phyloP scores from a whole-genome alignment of 2,797 vertebrate species.

The Sebastes diaconus region DNA sequence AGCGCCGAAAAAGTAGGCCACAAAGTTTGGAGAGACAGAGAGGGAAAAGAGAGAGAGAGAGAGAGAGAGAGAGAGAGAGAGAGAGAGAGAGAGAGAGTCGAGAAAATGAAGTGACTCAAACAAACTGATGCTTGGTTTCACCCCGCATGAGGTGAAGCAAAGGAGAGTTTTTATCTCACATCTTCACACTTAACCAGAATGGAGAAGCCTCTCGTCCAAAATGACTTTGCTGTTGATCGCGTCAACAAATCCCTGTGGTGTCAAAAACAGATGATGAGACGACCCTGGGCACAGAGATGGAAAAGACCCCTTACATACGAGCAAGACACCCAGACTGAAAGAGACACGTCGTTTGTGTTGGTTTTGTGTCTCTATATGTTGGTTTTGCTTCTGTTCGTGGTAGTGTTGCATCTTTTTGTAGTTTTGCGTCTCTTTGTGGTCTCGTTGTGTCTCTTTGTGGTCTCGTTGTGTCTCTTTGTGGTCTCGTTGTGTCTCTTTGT shows the following conservation, averaged over 20 bases:
- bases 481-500: background rate
- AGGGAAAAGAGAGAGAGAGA: background rate
- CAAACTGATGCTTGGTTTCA: background rate
- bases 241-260: background rate
- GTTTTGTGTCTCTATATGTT: background rate
- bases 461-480: background rate
- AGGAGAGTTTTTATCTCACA: slow-evolving; percentile 7
- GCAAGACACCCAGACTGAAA: background rate
- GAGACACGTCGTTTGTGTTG: background rate
- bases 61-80: slow-evolving; percentile 1
- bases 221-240: background rate
- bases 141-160: background rate
- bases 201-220: background rate
- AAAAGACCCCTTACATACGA: background rate
- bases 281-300: background rate
- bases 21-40: slow-evolving; percentile 53
- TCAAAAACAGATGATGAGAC: background rate
- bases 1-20: slow-evolving; percentile 73
- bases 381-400: background rate
- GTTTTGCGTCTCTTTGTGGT: background rate
- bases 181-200: slow-evolving; percentile 36
- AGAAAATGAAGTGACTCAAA: background rate
- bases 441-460: background rate
- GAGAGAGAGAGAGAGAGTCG: background rate
- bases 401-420: background rate